Evolutionary conservation across 2,113 vertebrate genomes (phyloP), one percentile per base, ranked within the genome.

Genomic region (Archocentrus centrarchus): DNA sequence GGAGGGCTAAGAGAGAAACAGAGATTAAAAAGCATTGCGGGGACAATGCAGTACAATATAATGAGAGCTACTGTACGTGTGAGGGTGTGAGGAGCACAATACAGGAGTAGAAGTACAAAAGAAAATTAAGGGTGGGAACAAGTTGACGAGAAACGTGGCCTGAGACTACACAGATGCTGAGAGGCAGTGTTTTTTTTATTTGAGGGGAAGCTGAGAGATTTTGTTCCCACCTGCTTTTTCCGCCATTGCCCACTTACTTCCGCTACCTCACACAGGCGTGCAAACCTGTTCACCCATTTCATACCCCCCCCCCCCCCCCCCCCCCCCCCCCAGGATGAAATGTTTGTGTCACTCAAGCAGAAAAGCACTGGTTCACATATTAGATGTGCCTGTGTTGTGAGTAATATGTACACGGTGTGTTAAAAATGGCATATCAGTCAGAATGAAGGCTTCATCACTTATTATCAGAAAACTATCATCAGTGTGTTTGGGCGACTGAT

Each of bases 201-300:
- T 79, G 7, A 91, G 58, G 41, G 70, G 79, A 92, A 85, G 84
- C 75, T 75, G 13, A 85, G 14, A 59, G 79, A 64, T n/a, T 88
- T 47, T 77, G 66, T 80, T 61, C 89, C 84, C 91, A 92, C 91
- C 80, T 87, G 83, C 57, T 83, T 77, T 90, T 91, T 90, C 83
- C 35, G 7, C 60, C 9, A 27, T 73, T 79, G 70, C 89, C 83
- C 84, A 82, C 82, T 70, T 63, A 22, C 81, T 91, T 91, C 87
- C 66, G 20, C 22, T 76, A 9, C 50, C 47, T 63, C 68, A 79
- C 84, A 78, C 53, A 60, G 58, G 60, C 39, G 50, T 3, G 50
- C 44, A 61, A 27, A 63, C 70, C 11, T 66, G 44, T 27, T 76
- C 24, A 22, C 27, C 20, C 32, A 14, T 63, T 70, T 91, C 59